Conservation (phyloP, 2,797 vertebrate genomes). For the Coreius guichenoti region DNA sequence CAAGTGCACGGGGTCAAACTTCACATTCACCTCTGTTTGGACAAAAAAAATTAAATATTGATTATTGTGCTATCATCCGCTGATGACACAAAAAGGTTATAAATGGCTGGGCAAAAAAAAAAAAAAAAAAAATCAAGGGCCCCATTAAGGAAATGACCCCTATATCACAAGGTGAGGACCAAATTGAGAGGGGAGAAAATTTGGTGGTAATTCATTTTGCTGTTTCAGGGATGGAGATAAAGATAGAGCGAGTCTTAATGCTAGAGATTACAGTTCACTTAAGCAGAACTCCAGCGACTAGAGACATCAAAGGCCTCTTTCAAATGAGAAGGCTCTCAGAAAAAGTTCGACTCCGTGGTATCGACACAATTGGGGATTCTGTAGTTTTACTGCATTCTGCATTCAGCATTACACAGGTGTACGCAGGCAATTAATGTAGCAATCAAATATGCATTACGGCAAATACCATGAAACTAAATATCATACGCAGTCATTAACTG, state of each 20-base stretch:
- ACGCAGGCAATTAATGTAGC: conserved; percentile 10
- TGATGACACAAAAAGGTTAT: conserved; percentile 58
- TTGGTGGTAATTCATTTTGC: conserved; percentile 60
- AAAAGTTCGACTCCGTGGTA: conserved; percentile 49
- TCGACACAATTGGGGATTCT: conserved; percentile 41
- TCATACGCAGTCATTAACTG: not conserved
- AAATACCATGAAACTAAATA: conserved; percentile 1
- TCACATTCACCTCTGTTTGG: conserved; percentile 39
- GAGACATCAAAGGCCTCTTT: conserved; percentile 59
- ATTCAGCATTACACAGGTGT: conserved; percentile 39
- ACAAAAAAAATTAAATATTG: conserved; percentile 54
- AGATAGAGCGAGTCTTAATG: conserved; percentile 59
- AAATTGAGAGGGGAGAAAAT: conserved; percentile 54
- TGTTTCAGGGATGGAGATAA: conserved; percentile 53
- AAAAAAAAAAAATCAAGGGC: conserved; percentile 47
- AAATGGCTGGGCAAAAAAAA: conserved; percentile 46
- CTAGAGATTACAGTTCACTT: conserved; percentile 62
- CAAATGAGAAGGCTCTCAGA: conserved; percentile 53
- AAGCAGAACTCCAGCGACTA: conserved; percentile 61
- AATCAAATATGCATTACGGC: conserved; percentile 31
- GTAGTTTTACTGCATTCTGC: no score
- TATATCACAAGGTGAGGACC: conserved; percentile 54
- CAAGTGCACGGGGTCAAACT: conserved; percentile 55
- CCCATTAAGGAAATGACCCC: conserved; percentile 64
- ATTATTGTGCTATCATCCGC: conserved; percentile 55